Percentiles rank a stretch among this genome's conserved stretches.
These are phyloP conservation scores for Drosophila arawakana DNA, from an alignment of 1,140 invertebrate species.

Conservation along the genomic window DNA sequence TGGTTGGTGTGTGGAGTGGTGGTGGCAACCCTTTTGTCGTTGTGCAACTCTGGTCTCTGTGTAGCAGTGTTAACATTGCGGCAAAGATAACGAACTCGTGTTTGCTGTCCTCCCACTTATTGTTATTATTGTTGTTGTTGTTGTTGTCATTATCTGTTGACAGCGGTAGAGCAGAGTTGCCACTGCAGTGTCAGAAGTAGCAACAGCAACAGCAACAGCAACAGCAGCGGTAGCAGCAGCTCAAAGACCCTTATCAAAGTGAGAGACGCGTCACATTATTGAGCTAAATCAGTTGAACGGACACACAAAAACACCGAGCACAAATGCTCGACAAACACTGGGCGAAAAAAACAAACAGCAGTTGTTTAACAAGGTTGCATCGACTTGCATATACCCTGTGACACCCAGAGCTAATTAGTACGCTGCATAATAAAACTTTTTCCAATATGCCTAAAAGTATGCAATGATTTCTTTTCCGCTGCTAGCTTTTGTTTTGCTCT, in stretches of 20 bases:
- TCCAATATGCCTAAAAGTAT: no score
- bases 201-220: background rate
- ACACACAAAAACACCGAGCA: conserved; percentile 10
- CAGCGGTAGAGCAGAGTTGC: conserved; percentile 22
- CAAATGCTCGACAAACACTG: conserved; percentile 9
- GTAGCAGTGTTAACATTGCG: conserved; percentile 30
- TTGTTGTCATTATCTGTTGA: conserved; percentile 33
- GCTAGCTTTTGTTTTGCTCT: no score
- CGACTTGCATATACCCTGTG: background rate
- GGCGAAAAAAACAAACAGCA: background rate
- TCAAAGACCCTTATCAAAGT: conserved; percentile 40
- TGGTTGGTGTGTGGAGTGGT: background rate
- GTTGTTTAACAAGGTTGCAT: background rate
- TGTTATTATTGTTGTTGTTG: conserved; percentile 25
- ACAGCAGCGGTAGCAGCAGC: no score
- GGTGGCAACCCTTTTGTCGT: background rate
- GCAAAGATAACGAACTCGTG: conserved; percentile 39
- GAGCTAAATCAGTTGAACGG: conserved; percentile 40
- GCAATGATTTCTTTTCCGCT: no score
- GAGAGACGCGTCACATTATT: conserved; percentile 48
- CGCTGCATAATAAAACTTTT: no score
- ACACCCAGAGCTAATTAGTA: background rate
- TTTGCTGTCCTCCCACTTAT: conserved; percentile 39
- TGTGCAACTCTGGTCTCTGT: conserved; percentile 6
- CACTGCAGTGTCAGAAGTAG: background rate